Evolutionary conservation across 2,888 invertebrate genomes (phyloP), one percentile per base, ranked within the genome.

Genomic region (Campoplex nolae): DNA sequence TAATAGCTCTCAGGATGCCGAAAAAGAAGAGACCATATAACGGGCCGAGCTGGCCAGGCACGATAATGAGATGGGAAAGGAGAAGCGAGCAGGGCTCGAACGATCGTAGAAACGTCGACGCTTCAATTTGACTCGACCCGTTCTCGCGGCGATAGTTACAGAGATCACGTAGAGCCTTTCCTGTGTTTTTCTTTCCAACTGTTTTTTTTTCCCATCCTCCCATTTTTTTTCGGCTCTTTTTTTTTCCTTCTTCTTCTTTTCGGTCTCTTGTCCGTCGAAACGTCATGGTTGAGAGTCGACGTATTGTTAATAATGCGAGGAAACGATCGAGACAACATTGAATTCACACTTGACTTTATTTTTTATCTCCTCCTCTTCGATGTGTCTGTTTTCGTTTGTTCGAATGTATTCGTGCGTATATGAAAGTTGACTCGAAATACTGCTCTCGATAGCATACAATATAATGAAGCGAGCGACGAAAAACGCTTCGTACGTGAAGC

Each of bases 61-160:
- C 58, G 71, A 79, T 79, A 79, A 71, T 71, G 71, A 71, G 79
- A 79, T 79, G 79, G 79, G 68, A 78, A 70, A 62, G 38, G 32
- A 56, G 56, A 32, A 78, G 23, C 45, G 62, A 75, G 23, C 23
- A 23, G 75, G 42, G 54, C 51, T 78, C 42, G 28, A 56, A 58
- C 23, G 6, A 56, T 74, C 23, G 35, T 35, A 65, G 35, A 28
- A n/a, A 32, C 48, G 56, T 78, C 62, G 65, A 38, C 56, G 54
- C 38, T 38, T 54, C 54, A 51, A 54, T 73, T 54, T 51, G 51
- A 54, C 35, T 54, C 32, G 73, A 74, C 16, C 35, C 32, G 56
- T 54, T 16, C 11, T 38, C 28, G 38, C 62, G 32, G 45, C 48
- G 81, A 73, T n/a, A n/a, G 67, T 67, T 48, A 76, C 35, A 45